A percentile compares a stretch with the other conserved stretches of the same genome.
phyloP scores from a whole-genome alignment of 2,113 vertebrate genomes.

The Tringa solitaria region DNA sequence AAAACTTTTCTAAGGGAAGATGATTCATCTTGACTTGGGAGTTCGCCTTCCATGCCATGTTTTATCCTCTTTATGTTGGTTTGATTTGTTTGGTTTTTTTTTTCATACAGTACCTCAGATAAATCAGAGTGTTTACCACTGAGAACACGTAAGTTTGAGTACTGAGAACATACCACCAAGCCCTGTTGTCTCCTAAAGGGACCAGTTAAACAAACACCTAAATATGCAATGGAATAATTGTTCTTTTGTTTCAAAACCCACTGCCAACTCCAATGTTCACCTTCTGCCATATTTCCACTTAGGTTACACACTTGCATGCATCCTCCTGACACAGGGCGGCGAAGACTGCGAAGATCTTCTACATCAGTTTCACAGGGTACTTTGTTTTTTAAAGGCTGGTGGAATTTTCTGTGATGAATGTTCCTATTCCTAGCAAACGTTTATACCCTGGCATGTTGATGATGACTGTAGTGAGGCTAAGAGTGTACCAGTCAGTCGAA shows the following conservation, averaged over 20 bases:
- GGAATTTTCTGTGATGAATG: neutral
- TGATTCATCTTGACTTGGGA: neutral
- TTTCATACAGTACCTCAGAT: neutral
- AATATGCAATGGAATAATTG: neutral
- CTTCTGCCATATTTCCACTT: neutral
- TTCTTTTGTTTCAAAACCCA: neutral
- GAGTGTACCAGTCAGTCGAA: neutral
- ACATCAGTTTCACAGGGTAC: neutral
- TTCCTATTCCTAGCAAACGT: neutral
- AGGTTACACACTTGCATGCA: neutral
- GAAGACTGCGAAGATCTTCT: neutral
- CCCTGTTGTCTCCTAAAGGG: neutral
- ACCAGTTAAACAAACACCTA: neutral
- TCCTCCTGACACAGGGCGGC: accelerated
- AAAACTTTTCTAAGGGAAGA: neutral
- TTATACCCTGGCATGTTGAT: neutral
- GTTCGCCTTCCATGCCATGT: neutral
- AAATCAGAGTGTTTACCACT: neutral
- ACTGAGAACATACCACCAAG: neutral
- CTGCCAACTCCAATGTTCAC: neutral
- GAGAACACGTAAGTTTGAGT: neutral
- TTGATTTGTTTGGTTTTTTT: neutral
- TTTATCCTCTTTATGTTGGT: neutral
- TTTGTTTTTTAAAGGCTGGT: neutral
- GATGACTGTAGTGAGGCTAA: neutral